Base-by-base conservation (phyloP, 2,888 invertebrate genomes). In the Dynastes tityus region DNA sequence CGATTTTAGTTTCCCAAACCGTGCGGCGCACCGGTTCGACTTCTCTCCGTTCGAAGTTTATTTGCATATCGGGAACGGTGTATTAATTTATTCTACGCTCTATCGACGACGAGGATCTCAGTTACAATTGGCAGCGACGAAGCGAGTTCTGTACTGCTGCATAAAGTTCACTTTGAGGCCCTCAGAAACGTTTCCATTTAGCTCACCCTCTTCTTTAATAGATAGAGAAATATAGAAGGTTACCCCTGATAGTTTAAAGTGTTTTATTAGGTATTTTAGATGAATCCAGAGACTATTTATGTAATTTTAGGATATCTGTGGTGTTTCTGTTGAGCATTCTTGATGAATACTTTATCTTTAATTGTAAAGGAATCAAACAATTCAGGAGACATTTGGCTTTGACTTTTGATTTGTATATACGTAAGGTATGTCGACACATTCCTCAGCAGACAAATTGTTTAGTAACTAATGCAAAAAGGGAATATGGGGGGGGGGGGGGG, bases 71-170 rank as follows among this genome's bases (percentile, higher is more conserved):
- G 29, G 32, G 61, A 37, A 74, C 61, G 40, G 73, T 40, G 49
- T 74, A 74, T 74, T 74, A 74, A 61, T 74, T 74, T 74, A 74
- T 74, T 74, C 63, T 49, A 22, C 58, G 73, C 73, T 45, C 40
- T 61, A 63, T 63, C 27, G 61, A 45, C 13, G 61, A 29, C 11
- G 45, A 45, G 45, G 45, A 74, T 61, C 73, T 61, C 73, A 11
- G 71, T 71, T 58, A 71, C 55, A 58, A 71, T 71, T 37, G 71
- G 37, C 58, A 55, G 16, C 11, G 22, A 9, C 65, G 40, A 22
- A 8, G n/a, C 16, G n/a, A 55, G 8, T 22, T 55, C 22, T 9
- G 22, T 16, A 22, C 8, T 8, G 22, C 4, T 8, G 22, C 22
- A 22, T 58, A 8, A 58, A 22, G 8, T 58, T 58, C 55, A 27